A percentile compares a stretch with the other conserved stretches of the same genome.
Evolutionary conservation across 2,797 vertebrate species (phyloP).

Genomic region (Lithobates pipiens): DNA sequence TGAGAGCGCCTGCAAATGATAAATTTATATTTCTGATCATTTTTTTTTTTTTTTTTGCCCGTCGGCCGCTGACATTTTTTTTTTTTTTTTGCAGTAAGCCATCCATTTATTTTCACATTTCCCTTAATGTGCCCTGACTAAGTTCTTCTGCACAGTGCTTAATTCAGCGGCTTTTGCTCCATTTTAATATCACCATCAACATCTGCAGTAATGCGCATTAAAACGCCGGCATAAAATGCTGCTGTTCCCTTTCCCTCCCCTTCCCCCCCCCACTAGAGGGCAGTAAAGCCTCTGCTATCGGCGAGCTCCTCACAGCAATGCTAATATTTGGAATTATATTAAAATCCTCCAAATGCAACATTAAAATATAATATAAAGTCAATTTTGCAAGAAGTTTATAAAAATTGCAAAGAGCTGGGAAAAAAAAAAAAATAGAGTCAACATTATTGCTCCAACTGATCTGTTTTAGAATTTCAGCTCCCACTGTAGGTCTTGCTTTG

Average conservation of each 20-base stretch:
- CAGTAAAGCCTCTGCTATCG: slow-evolving; percentile 42
- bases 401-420: slow-evolving; percentile 59
- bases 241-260: background rate
- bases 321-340: slow-evolving; percentile 60
- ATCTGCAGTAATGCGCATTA: slow-evolving; percentile 17
- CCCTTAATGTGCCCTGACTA: slow-evolving; percentile 18
- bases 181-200: slow-evolving; percentile 16
- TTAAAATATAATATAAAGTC: slow-evolving; percentile 64
- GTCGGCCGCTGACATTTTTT: slow-evolving; percentile 14
- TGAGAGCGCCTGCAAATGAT: background rate
- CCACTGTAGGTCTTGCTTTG: slow-evolving; percentile 36
- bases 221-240: background rate
- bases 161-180: slow-evolving; percentile 16
- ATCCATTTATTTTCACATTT: slow-evolving; percentile 6
- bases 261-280: slow-evolving; percentile 43
- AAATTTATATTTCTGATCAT: slow-evolving; percentile 11
- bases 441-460: slow-evolving; percentile 57
- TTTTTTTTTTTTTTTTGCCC: background rate
- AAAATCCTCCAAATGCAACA: slow-evolving; percentile 60
- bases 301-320: slow-evolving; percentile 40
- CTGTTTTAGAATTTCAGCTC: slow-evolving; percentile 49
- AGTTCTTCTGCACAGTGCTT: slow-evolving; percentile 7
- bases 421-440: slow-evolving; percentile 47
- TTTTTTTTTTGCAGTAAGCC: background rate
- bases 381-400: slow-evolving; percentile 63